Conservation (phyloP, 37 sponge, comb jelly and placozoan species). For the Beroe forskalii region DNA sequence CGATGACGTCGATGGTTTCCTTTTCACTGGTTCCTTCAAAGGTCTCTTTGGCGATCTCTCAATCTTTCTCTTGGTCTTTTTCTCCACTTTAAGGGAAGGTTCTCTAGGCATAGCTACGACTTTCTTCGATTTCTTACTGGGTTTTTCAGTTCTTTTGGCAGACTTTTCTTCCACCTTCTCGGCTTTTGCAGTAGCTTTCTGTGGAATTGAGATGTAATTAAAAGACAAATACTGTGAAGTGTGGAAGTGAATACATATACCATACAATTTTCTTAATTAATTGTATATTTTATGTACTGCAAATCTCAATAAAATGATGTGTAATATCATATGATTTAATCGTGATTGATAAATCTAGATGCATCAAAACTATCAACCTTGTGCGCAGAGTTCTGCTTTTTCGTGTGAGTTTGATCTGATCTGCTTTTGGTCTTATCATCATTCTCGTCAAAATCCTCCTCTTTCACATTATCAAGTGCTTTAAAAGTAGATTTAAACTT, state of each 20-base stretch:
- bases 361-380: no score
- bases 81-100: background rate
- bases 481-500: slow-evolving; percentile 50
- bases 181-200: background rate
- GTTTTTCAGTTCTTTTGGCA: background rate
- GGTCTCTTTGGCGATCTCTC: slow-evolving; percentile 44
- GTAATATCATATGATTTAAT: no score
- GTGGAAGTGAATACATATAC: no score
- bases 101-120: background rate
- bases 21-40: background rate
- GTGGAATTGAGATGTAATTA: background rate
- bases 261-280: no score
- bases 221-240: no score
- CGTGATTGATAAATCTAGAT: no score
- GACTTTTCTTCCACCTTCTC: background rate
- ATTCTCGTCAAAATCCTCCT: no score
- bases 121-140: background rate
- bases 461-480: slow-evolving; percentile 20
- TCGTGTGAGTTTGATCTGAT: no score
- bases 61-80: slow-evolving; percentile 50
- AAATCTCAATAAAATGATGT: no score
- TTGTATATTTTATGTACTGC: no score
- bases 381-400: no score
- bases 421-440: no score
- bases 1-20: background rate